phyloP scores from a whole-genome alignment of 1,140 invertebrate species.

The Meloidogyne exigua region DNA sequence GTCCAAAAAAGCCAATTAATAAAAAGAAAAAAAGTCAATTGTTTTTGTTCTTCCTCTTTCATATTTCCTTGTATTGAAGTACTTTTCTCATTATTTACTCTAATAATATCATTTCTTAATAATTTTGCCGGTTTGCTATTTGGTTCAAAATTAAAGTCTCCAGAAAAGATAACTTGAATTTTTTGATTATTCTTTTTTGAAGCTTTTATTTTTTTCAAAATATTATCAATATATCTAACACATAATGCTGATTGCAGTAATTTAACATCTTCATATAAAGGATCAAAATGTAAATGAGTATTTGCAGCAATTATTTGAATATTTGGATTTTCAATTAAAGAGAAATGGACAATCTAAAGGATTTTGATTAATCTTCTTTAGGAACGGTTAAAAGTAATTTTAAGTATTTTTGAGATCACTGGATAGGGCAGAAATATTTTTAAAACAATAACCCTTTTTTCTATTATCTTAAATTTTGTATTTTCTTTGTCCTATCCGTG shows the following conservation, averaged over 20 bases:
- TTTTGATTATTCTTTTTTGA: neutral
- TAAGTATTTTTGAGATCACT: too few relatives aligned
- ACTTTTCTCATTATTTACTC: too few relatives aligned
- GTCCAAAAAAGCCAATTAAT: neutral
- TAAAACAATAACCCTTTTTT: too few relatives aligned
- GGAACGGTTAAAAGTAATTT: too few relatives aligned
- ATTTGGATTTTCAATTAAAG: neutral
- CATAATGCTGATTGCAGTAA: conserved; percentile 23
- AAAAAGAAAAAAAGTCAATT: neutral
- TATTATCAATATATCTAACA: conserved; percentile 19
- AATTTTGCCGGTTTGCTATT: conserved; percentile 9
- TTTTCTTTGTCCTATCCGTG: too few relatives aligned
- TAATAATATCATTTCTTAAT: conserved; percentile 10
- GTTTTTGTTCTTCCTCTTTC: neutral
- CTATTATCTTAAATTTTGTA: too few relatives aligned
- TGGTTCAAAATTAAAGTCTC: conserved; percentile 24
- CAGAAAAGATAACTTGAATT: conserved; percentile 29
- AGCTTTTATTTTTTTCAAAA: neutral
- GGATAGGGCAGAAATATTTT: too few relatives aligned
- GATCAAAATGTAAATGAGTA: conserved; percentile 33
- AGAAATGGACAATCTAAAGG: conserved; percentile 32
- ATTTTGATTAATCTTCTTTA: too few relatives aligned
- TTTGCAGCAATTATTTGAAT: conserved; percentile 21
- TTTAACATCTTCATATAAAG: conserved; percentile 31
- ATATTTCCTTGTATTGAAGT: neutral